Base-by-base conservation (phyloP, 2,888 invertebrate species). In the Drosophila paranaensis region DNA sequence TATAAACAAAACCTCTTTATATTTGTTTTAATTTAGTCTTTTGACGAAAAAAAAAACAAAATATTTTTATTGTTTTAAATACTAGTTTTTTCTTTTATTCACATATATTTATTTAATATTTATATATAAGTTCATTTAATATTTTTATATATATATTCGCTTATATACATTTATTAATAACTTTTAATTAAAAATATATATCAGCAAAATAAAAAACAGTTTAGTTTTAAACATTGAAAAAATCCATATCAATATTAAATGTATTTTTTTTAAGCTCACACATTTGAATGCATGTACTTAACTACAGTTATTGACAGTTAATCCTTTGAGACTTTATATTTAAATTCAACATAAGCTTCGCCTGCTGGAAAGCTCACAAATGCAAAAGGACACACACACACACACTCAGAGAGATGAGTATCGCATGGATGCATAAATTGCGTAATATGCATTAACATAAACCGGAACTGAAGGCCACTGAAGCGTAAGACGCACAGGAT, bases 401-500 rank as follows among this genome's bases (percentile, higher is more conserved):
- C 8, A 42, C 42, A 65, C 8, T 20, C 37, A 39, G 14, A 45
- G 39, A 13, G 25, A 46, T 13, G 33, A 27, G 60, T 62, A 57
- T 64, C 57, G 50, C 56, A 71, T 73, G 63, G 65, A 66, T 64
- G 63, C 72, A 77, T 71, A 71, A 72, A 72, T 61, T 69, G 66
- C 55, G 61, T 64, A 39, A 85, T 53, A 60, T 88, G 79, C 84
- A 86, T 90, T 89, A 82, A 70, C 85, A 78, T 78, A 72, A 85
- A 74, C 90, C 73, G 88, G 88, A 86, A 86, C 77, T 75, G 60
- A 70, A 58, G 66, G 50, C 63, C 83, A 90, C 63, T 89, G 89
- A 79, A 81, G 88, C 75, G 89, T 73, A 58, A 72, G 70, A 61
- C 65, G 60, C 56, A 57, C 65, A 65, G 67, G 73, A 78, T 78